Evolutionary conservation across 2,888 invertebrate species (phyloP).

Genomic region (Philonicus albiceps): DNA sequence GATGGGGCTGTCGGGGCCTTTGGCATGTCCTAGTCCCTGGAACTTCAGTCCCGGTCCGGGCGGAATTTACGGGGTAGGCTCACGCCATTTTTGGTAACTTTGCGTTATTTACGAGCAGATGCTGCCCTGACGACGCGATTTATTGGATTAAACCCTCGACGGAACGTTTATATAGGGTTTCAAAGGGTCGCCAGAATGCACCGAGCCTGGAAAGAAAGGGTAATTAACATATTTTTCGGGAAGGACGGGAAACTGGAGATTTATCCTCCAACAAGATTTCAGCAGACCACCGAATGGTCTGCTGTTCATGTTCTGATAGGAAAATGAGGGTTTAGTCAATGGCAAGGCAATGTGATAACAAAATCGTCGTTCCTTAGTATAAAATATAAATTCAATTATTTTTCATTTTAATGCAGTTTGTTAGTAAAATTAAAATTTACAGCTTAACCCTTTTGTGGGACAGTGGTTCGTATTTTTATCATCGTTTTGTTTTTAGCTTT

Average conservation of each 20-base stretch:
- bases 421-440: no score
- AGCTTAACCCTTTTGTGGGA: no score
- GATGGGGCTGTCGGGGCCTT: constrained; percentile 36
- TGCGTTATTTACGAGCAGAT: constrained; percentile 1
- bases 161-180: neutral
- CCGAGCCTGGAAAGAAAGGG: neutral
- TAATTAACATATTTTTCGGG: neutral
- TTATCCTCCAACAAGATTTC: neutral
- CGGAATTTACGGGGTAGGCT: constrained; percentile 24
- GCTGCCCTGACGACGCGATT: neutral
- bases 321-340: neutral
- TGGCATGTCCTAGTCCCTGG: neutral
- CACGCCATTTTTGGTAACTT: constrained; percentile 38
- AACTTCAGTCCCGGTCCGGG: neutral
- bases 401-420: no score
- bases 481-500: no score
- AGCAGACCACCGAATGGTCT: neutral
- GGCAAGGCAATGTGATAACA: neutral
- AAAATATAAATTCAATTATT: no score
- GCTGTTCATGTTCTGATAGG: neutral
- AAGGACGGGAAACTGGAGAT: neutral
- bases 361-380: neutral
- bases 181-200: neutral
- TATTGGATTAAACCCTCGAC: neutral
- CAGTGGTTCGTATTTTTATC: no score